A percentile compares a stretch with the other conserved stretches of the same genome.
Conservation (phyloP, 2,888 invertebrate genomes). For the Stomorhina lunata region DNA sequence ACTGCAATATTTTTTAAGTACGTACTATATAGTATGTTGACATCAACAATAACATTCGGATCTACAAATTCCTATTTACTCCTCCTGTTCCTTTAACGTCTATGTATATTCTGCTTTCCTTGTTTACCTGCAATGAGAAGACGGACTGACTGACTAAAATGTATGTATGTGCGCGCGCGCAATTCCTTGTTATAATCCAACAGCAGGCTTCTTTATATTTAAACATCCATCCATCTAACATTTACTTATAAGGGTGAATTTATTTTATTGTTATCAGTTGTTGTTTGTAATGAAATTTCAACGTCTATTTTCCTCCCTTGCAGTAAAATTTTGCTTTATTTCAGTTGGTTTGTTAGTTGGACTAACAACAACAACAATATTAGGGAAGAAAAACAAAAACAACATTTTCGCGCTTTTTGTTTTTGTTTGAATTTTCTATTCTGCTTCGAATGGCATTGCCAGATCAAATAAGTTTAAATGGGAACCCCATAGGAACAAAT, state of each 20-base stretch:
- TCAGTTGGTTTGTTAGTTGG: conserved; percentile 41
- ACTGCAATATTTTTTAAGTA: conserved; percentile 28
- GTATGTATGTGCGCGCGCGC: background rate
- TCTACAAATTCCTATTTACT: conserved; percentile 49
- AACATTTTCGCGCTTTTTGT: background rate
- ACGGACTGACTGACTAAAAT: background rate
- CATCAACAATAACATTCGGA: background rate
- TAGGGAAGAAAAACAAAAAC: background rate
- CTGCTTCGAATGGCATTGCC: conserved; percentile 14
- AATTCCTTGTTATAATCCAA: conserved; percentile 46
- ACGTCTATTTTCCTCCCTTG: background rate
- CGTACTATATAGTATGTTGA: too few relatives aligned
- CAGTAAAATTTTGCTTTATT: too few relatives aligned
- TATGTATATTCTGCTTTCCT: background rate
- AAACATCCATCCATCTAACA: background rate
- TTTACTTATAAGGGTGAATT: background rate
- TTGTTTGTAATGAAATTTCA: conserved; percentile 1
- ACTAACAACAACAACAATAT: conserved; percentile 16
- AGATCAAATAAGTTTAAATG: background rate
- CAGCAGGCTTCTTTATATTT: too few relatives aligned
- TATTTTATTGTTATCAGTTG: background rate
- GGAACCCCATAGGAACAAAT: background rate
- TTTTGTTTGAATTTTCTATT: background rate
- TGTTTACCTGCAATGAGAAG: conserved; percentile 17
- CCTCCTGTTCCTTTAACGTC: background rate